Percentiles rank a stretch among this genome's conserved stretches.
Evolutionary conservation across 2,888 invertebrate genomes (phyloP).

Genomic region (Cryptocephalus primarius): DNA sequence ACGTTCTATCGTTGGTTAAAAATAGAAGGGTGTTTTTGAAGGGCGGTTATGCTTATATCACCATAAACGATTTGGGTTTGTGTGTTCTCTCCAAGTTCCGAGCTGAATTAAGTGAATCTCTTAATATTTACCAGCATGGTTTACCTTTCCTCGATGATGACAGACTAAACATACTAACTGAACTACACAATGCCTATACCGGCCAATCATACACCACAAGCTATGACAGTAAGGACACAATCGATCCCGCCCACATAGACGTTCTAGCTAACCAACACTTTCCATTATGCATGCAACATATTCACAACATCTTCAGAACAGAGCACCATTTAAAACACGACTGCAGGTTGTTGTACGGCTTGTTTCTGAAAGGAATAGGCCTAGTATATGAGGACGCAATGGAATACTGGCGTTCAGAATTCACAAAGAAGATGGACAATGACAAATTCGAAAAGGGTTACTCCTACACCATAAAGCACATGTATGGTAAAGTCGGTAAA

Average conservation of each 20-base stretch:
- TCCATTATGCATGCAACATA: conserved; percentile 91
- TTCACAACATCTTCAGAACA: conserved; percentile 68
- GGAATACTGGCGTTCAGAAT: conserved; percentile 84
- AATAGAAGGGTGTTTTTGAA: conserved; percentile 67
- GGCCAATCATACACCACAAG: conserved; percentile 61
- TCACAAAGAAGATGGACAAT: conserved; percentile 70
- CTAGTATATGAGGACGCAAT: conserved; percentile 83
- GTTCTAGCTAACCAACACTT: conserved; percentile 71
- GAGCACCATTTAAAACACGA: conserved; percentile 85
- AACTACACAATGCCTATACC: conserved; percentile 72
- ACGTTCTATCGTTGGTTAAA: conserved; percentile 77
- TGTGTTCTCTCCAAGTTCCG: conserved; percentile 71
- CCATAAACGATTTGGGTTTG: conserved; percentile 71
- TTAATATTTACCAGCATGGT: conserved; percentile 53
- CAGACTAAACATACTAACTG: conserved; percentile 63
- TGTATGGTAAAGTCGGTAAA: conserved; percentile 92
- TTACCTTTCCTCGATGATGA: conserved; percentile 75
- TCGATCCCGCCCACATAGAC: conserved; percentile 46
- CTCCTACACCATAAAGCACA: conserved; percentile 82
- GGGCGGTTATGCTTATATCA: conserved; percentile 78
- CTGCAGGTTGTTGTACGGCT: conserved; percentile 81
- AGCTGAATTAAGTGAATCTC: conserved; percentile 53
- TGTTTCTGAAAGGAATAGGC: conserved; percentile 87
- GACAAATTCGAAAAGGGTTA: conserved; percentile 90
- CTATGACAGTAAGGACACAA: conserved; percentile 33